Conservation (phyloP, 2,113 vertebrate genomes). For the Machaerirhynchus nigripectus region DNA sequence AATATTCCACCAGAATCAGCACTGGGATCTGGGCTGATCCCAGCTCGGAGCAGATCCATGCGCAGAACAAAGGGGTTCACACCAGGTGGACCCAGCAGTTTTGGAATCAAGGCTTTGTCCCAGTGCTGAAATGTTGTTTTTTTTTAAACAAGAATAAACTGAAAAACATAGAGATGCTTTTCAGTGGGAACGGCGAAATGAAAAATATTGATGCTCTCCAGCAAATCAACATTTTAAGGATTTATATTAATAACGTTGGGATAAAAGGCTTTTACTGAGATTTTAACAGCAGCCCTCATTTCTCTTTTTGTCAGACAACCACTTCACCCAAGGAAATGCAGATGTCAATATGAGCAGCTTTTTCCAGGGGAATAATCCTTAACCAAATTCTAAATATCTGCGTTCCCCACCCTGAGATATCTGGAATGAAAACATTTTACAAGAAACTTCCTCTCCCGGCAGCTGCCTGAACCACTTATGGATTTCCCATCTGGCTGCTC, state of each 20-base stretch:
- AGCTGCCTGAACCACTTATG: neutral
- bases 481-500: neutral
- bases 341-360: neutral
- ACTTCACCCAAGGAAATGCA: neutral
- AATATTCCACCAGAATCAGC: neutral
- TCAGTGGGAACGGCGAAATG: neutral
- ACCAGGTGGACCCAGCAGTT: neutral
- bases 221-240: neutral
- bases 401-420: neutral
- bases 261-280: neutral
- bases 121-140: neutral
- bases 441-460: neutral
- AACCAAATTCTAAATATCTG: neutral
- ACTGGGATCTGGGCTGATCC: neutral
- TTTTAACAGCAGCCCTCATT: neutral
- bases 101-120: neutral
- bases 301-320: neutral
- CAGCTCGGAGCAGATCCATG: neutral
- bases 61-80: neutral
- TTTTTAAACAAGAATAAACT: no score
- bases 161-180: neutral
- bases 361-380: slow-evolving; percentile 27
- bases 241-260: neutral
- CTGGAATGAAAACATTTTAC: neutral
- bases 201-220: neutral